These are phyloP conservation scores for Drymodes brunneopygia DNA, from an alignment of 2,113 vertebrate genomes.

Conservation along the genomic window DNA sequence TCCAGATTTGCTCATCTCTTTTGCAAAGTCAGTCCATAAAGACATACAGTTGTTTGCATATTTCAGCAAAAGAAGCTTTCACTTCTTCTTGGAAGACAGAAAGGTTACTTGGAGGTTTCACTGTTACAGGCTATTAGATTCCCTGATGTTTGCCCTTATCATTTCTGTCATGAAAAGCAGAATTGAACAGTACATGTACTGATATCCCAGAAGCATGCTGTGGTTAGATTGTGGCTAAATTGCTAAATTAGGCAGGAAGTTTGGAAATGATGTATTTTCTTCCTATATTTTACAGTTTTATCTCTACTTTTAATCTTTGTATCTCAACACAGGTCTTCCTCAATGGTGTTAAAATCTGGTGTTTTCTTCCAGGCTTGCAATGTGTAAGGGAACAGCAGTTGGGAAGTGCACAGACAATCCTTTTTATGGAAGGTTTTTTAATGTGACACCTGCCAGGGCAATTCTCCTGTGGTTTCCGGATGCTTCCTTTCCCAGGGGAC, in stretches of 20 bases:
- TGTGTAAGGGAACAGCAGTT: not conserved
- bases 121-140: not conserved
- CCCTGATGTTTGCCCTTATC: not conserved
- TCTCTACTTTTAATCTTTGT: not conserved
- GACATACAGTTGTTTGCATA: not conserved
- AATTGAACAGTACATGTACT: not conserved
- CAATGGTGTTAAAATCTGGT: not conserved
- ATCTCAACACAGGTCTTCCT: not conserved
- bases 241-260: not conserved
- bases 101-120: not conserved
- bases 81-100: not conserved
- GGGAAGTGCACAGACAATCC: not conserved
- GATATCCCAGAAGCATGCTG: not conserved
- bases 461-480: not conserved
- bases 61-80: not conserved
- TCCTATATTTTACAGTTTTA: not conserved
- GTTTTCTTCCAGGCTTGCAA: not conserved
- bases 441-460: accelerated
- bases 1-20: not conserved
- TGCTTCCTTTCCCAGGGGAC: not conserved
- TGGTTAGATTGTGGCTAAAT: not conserved
- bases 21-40: not conserved
- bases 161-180: not conserved
- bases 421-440: not conserved
- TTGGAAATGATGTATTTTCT: not conserved